Base-by-base conservation (phyloP, 1,140 invertebrate genomes). In the Lepidotrigona ventralis region DNA sequence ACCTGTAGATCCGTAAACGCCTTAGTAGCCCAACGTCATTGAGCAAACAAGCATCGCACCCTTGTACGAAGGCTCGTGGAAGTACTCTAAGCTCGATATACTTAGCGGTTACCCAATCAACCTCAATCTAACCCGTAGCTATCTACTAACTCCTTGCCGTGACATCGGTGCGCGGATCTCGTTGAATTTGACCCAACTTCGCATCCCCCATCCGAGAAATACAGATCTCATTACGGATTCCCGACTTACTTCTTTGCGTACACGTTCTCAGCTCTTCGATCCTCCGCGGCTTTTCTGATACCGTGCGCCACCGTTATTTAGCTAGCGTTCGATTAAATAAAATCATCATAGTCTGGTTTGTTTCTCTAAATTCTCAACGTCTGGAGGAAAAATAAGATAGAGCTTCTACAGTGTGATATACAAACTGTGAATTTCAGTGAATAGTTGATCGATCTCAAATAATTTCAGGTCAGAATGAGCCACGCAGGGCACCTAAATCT, bases 11-110 rank as follows among this genome's bases (percentile, higher is more conserved):
- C 69, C 29, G 76, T 77, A 73, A 83, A 72, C 82, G 69, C 76
- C 76, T 84, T 79, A 63, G 81, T 60, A 85, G 81, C 76, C 75
- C 79, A 53, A 23, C 70, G 79, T 86, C 81, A 85, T 88, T 77
- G 88, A 85, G 83, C 87, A 89, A 89, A 89, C 88, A 86, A 89
- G 85, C 86, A 76, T 82, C 87, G 66, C 79, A 53, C 86, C 74
- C 85, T 86, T 79, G 87, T 79, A 83, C 84, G 64, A 83, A 86
- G 81, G 87, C 60, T 85, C 66, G 70, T 79, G 39, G 39, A 79
- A 88, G 87, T 89, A 88, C 87, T 86, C 87, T 84, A 88, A 89
- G 88, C 88, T 85, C 85, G 88, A 89, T 89, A 89, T 89, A 88
- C 88, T 89, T 89, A 89, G 88, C 82, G 88, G 88, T 89, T 89